phyloP scores from a whole-genome alignment of 2,888 invertebrate species.

The Agonum fuliginosum region DNA sequence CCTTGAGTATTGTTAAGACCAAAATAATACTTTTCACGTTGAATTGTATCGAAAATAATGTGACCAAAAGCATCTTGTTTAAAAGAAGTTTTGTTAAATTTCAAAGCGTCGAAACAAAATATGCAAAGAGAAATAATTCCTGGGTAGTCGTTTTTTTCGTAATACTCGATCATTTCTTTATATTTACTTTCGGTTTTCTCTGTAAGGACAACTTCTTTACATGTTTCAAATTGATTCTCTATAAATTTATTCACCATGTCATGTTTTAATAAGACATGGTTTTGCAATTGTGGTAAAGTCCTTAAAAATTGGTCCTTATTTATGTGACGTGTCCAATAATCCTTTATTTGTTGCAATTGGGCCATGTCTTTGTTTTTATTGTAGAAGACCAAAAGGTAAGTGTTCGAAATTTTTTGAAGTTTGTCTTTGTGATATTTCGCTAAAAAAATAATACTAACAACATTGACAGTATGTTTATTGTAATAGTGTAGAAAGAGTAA shows the following conservation, averaged over 20 bases:
- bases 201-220: neutral
- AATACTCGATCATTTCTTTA: neutral
- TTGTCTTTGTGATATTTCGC: no score
- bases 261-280: neutral
- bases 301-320: neutral
- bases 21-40: conserved; percentile 1
- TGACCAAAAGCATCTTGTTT: neutral
- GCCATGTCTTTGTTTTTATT: no score
- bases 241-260: neutral
- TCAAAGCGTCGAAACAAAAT: conserved; percentile 14
- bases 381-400: no score
- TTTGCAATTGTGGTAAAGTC: neutral
- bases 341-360: no score
- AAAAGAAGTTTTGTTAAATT: neutral
- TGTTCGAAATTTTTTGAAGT: no score
- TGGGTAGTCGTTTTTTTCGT: conserved; percentile 12
- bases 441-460: no score
- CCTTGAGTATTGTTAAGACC: no score
- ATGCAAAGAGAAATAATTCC: neutral
- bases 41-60: neutral
- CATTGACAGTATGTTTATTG: no score
- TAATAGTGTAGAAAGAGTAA: no score
- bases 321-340: neutral
- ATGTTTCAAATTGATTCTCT: neutral
- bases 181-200: neutral